These are phyloP conservation scores for Scortum barcoo DNA, from an alignment of 2,113 vertebrate species.

Conservation along the genomic window DNA sequence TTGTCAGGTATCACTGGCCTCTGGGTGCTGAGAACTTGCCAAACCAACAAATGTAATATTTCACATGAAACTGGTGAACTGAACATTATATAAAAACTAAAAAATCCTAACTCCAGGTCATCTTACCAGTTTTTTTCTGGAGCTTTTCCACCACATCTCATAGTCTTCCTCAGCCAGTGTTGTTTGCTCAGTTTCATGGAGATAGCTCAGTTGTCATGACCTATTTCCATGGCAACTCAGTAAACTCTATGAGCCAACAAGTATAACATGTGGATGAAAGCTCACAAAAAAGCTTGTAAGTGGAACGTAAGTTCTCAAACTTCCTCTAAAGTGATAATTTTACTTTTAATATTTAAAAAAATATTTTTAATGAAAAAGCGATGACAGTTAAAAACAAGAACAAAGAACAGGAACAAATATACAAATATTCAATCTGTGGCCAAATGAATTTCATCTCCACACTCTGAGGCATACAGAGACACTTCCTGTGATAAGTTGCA, in stretches of 20 bases:
- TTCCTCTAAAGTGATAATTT: not conserved
- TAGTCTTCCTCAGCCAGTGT: not conserved
- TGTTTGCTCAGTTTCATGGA: not conserved
- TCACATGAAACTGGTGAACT: not conserved
- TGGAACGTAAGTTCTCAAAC: not conserved
- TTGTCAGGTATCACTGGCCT: not conserved
- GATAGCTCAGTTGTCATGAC: not conserved
- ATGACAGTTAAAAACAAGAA: not conserved
- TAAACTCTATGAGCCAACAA: not conserved
- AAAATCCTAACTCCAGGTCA: too few species aligned
- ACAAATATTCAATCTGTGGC: not conserved
- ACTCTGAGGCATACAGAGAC: not conserved
- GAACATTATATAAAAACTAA: not conserved
- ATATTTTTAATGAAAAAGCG: too few species aligned
- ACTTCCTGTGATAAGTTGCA: slow-evolving; percentile 24
- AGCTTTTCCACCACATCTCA: not conserved
- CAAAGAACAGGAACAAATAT: not conserved
- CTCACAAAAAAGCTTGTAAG: not conserved
- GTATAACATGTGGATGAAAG: not conserved
- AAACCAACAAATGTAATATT: not conserved
- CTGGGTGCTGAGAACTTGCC: not conserved
- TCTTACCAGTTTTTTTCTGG: too few species aligned
- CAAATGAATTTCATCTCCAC: not conserved
- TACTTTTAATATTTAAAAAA: not conserved
- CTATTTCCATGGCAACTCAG: not conserved